A percentile compares a stretch with the other conserved stretches of the same genome.
Evolutionary conservation across 2,113 vertebrate genomes (phyloP).

Genomic region (Zapus hudsonius): DNA sequence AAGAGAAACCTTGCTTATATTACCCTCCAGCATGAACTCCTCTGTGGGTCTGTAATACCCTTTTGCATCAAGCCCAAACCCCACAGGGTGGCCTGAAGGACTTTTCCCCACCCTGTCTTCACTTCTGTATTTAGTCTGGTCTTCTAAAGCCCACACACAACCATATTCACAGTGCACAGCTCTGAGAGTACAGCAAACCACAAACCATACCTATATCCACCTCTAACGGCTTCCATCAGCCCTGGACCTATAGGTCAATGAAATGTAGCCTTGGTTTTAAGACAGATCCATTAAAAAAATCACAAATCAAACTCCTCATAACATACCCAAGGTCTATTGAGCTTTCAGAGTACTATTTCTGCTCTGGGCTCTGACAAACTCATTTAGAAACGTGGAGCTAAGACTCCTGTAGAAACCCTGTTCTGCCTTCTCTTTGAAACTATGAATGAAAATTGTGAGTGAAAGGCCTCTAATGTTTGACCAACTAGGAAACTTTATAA

Average conservation of each 20-base stretch:
- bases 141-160: neutral
- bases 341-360: neutral
- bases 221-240: too few species aligned
- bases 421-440: neutral
- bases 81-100: neutral
- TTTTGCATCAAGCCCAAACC: slow-evolving; percentile 18
- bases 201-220: neutral
- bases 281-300: neutral
- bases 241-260: neutral
- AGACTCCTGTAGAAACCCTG: neutral
- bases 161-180: neutral
- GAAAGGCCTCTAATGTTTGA: neutral
- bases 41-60: neutral
- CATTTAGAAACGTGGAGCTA: neutral
- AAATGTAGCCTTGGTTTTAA: neutral
- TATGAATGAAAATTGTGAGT: neutral
- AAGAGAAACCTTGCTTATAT: neutral
- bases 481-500: neutral
- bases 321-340: neutral
- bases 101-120: neutral
- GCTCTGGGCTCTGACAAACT: neutral
- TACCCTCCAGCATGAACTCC: neutral
- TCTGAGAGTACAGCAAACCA: neutral
- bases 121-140: neutral
- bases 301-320: neutral